Percentiles rank a stretch among this genome's conserved stretches.
Conservation (phyloP, 1,140 invertebrate species). For the Nasonia longicornis region DNA sequence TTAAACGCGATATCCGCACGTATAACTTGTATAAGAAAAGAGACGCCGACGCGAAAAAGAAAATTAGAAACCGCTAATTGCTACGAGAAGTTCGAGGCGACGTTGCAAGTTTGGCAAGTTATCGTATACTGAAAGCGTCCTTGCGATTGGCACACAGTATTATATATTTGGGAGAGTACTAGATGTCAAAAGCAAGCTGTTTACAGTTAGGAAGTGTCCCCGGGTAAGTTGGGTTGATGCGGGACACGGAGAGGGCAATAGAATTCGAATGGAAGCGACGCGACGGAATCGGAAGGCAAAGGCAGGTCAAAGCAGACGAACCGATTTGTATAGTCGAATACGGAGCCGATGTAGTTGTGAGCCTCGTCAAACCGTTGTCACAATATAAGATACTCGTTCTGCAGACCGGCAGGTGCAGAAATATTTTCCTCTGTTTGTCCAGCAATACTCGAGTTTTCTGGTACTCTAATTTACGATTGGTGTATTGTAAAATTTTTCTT, state of each 20-base stretch:
- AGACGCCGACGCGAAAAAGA: no score
- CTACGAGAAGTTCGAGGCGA: not conserved
- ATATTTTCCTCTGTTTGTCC: no score
- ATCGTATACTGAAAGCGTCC: not conserved
- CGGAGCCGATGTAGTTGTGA: not conserved
- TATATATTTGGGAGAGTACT: slow-evolving; percentile 12
- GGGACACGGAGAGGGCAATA: not conserved
- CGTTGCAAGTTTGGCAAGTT: not conserved
- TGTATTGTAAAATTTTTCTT: no score
- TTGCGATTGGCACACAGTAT: not conserved
- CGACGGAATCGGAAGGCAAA: not conserved
- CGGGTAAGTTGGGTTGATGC: not conserved
- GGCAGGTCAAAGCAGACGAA: not conserved
- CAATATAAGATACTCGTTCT: no score
- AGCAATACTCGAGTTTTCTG: no score
- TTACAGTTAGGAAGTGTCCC: slow-evolving; percentile 20
- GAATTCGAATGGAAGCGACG: not conserved
- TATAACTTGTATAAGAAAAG: no score
- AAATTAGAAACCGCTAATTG: not conserved
- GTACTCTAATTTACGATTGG: no score
- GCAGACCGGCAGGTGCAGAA: no score
- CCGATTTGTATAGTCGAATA: not conserved
- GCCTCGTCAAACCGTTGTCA: no score
- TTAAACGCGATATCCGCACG: no score
- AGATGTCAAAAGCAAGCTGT: not conserved